Base-by-base conservation (phyloP, 2,113 vertebrate species). In the Pteropus alecto region DNA sequence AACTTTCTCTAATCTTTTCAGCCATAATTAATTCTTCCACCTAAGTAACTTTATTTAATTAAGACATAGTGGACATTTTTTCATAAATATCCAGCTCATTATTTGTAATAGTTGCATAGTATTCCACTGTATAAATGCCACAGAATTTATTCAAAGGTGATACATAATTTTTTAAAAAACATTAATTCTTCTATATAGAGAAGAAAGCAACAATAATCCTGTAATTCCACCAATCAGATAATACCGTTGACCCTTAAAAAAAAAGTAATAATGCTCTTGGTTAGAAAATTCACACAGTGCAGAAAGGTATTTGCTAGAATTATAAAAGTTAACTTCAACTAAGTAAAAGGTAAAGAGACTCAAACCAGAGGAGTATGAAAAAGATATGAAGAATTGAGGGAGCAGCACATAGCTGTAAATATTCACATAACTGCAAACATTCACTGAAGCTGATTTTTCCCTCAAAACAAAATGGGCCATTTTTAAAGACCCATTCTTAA, bases 401-500 rank as follows among this genome's bases (percentile, higher is more conserved):
- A 74, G 6, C 8, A 87, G 65, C 87, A 60, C 58, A 60, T 3
- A 74, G 5, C 8, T 84, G 65, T 84, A 60, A 22, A 60, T 10
- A 9, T 60, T 60, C 58, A 60, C 22, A 24, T 24, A 60, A 60
- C 21, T 60, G 58, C 24, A 60, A 93, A 90, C 1, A 84, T 51
- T 92, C 65, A 81, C 14, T 61, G 43, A 79, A 88, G 76, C 7
- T 60, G 7, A 67, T 74, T 63, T 87, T 82, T 35, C 6, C 19
- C 8, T 18, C 14, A 68, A 10, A 77, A 28, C 6, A 24, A 83
- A 94, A 54, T 10, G 11, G 74, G 30, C 46, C 63, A 48, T 87
- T 95, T 95, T 93, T 26, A 88, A 96, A 89, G 35, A 90, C 7
- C 8, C 38, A 86, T 61, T 89, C 86, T 82, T 95, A 61, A 90